phyloP scores from a whole-genome alignment of 2,888 invertebrate species.

The Cephus nigrinus region DNA sequence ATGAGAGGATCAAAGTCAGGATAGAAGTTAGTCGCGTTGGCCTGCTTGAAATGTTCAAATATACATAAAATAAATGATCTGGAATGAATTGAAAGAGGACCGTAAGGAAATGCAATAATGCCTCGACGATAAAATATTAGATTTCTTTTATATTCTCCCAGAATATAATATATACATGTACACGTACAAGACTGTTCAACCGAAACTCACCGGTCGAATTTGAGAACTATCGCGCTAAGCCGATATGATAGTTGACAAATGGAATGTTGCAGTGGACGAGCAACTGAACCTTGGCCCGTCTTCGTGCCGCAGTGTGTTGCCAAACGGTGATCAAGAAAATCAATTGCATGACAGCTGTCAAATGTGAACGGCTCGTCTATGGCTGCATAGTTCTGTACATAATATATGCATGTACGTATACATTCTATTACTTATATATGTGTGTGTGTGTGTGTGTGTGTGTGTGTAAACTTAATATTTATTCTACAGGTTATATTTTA shows the following conservation, averaged over 20 bases:
- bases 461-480: conserved; percentile 27
- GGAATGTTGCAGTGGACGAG: background rate
- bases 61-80: background rate
- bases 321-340: background rate
- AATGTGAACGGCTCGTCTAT: background rate
- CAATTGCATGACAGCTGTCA: no score
- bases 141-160: conserved; percentile 47
- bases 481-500: conserved; percentile 23
- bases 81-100: background rate
- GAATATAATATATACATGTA: conserved; percentile 47
- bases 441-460: conserved; percentile 14
- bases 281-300: background rate
- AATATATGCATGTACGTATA: background rate
- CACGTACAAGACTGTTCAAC: background rate
- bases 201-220: background rate
- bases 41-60: background rate
- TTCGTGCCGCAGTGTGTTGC: background rate
- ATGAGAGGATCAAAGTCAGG: background rate
- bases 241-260: background rate
- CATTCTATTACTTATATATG: no score
- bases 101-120: background rate
- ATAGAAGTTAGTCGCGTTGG: background rate
- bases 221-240: background rate
- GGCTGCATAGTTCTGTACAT: background rate
- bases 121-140: conserved; percentile 46